These are phyloP conservation scores for Brachylomia viminalis DNA, from an alignment of 2,888 invertebrate genomes.

Conservation along the genomic window DNA sequence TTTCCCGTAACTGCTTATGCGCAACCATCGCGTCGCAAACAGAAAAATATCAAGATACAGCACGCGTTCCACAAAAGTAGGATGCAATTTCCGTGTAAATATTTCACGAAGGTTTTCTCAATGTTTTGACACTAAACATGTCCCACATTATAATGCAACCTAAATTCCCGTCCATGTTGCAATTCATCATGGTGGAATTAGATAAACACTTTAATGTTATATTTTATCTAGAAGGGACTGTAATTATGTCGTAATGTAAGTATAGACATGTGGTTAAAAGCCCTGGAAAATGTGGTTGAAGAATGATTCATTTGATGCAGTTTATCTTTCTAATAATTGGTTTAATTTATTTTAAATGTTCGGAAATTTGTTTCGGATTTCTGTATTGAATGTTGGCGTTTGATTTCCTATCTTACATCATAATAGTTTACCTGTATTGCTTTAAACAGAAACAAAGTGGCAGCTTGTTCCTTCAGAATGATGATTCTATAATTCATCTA, in stretches of 20 bases:
- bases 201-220: constrained; percentile 47
- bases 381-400: constrained; percentile 1
- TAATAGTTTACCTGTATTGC: constrained; percentile 2
- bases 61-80: constrained; percentile 13
- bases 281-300: constrained; percentile 34
- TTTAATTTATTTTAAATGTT: constrained; percentile 12
- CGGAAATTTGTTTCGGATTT: background rate
- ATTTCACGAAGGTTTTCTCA: constrained; percentile 47
- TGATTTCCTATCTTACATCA: constrained; percentile 17
- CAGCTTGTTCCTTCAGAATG: background rate
- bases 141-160: constrained; percentile 40
- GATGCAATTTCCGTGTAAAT: constrained; percentile 47
- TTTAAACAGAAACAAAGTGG: background rate
- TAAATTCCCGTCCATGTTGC: constrained; percentile 37
- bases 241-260: constrained; percentile 46
- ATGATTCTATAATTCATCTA: background rate
- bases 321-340: constrained; percentile 13
- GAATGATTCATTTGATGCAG: constrained; percentile 4
- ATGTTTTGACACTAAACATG: constrained; percentile 30
- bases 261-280: constrained; percentile 26
- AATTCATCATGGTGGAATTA: constrained; percentile 45
- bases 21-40: constrained; percentile 1
- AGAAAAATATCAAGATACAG: constrained; percentile 21
- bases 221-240: constrained; percentile 46
- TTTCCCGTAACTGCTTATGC: background rate